Evolutionary conservation across 1,140 invertebrate genomes (phyloP).

Genomic region (Calliopsis andreniformis): DNA sequence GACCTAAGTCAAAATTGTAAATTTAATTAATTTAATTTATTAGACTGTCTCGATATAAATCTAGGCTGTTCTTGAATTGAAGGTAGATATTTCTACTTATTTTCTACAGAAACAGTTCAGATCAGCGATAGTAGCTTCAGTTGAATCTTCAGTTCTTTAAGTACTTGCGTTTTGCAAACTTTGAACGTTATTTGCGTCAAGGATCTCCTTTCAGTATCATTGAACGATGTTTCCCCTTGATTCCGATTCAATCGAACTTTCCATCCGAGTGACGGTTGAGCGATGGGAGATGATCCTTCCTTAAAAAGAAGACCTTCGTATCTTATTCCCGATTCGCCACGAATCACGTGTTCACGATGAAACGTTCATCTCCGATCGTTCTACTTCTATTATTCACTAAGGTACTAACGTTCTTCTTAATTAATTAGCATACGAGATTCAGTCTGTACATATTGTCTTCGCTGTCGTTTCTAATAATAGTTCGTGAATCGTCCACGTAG

Average conservation of each 20-base stretch:
- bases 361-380: constrained; percentile 29
- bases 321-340: neutral
- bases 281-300: constrained; percentile 37
- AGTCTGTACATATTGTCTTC: constrained; percentile 71
- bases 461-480: constrained; percentile 63
- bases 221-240: neutral
- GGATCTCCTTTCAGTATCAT: neutral
- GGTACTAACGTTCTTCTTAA: constrained; percentile 58
- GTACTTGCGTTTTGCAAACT: no score
- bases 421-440: constrained; percentile 60
- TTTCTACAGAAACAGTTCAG: no score
- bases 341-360: no score
- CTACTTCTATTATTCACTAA: constrained; percentile 49
- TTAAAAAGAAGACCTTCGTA: neutral
- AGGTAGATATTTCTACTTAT: no score
- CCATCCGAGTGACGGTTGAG: constrained; percentile 5
- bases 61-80: no score
- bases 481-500: constrained; percentile 46
- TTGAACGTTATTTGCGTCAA: neutral
- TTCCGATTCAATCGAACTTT: constrained; percentile 32
- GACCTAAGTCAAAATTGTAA: no score
- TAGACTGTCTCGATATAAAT: no score
- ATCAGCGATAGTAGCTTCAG: no score
- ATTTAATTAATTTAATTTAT: no score
- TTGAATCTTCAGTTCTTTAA: no score